A percentile compares a stretch with the other conserved stretches of the same genome.
Evolutionary conservation across 2,888 invertebrate genomes (phyloP).

Genomic region (Oxyteleia sp.): DNA sequence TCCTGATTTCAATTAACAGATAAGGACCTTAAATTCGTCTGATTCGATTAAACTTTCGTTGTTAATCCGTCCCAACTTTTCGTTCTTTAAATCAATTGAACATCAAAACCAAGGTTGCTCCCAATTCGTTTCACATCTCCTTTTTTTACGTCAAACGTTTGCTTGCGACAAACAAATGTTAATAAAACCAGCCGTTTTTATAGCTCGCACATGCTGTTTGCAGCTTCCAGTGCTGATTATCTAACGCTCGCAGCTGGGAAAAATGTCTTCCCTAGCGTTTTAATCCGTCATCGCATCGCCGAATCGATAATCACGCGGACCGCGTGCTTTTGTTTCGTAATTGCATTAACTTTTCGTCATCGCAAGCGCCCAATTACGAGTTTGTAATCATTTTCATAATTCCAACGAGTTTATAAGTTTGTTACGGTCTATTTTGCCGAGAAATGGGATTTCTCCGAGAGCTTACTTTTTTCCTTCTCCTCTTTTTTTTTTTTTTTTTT

Average conservation of each 20-base stretch:
- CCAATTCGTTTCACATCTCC: too few species aligned
- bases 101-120: too few species aligned
- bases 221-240: background rate
- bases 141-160: too few species aligned
- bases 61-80: too few species aligned
- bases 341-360: constrained; percentile 17
- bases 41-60: too few species aligned
- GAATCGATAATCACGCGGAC: constrained; percentile 17
- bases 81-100: too few species aligned
- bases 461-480: too few species aligned
- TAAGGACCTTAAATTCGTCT: too few species aligned
- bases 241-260: too few species aligned
- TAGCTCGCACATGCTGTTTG: background rate
- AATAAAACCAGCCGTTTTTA: background rate
- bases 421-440: constrained; percentile 24
- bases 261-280: background rate
- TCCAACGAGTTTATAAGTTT: constrained; percentile 27
- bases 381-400: constrained; percentile 25
- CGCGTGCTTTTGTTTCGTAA: constrained; percentile 20
- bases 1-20: too few species aligned
- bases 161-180: too few species aligned
- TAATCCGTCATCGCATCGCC: background rate
- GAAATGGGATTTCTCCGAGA: constrained; percentile 16
- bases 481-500: too few species aligned
- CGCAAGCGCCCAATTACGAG: background rate